Evolutionary conservation across 2,888 invertebrate species (phyloP), one percentile per base, ranked within the genome.

Genomic region (Endomychus coccineus): DNA sequence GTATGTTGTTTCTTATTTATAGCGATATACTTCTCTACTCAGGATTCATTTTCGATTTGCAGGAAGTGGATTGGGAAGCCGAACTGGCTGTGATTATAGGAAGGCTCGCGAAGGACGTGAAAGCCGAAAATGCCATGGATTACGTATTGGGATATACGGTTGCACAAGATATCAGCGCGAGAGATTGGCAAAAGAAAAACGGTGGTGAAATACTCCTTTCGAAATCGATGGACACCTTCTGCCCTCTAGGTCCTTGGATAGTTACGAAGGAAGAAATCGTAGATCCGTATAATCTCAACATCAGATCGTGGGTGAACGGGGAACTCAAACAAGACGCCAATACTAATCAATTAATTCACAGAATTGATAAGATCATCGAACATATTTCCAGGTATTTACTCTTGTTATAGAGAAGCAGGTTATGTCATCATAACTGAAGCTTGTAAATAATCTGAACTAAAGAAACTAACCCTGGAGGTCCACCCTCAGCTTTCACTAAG

Each of bases 31-130:
- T 31, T 39, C 29, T 19, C 12, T 25, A 7, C 12, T 31, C 22
- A 27, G 23, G 23, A 28, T 33, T 14, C 11, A 7, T n/a, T n/a
- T n/a, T n/a, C n/a, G n/a, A n/a, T 42, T 59, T 62, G 3, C 64
- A 86, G 84, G 77, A 78, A 67, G 73, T 87, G 0, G 87, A 88
- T 58, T 88, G 83, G 78, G 90, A 91, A 61, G 86, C 86, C 0
- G 90, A 90, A 56, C 56, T 91, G 30, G 83, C 79, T 0, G 78
- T 87, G 14, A 77, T 91, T 1, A 84, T 91, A 38, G 86, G 89
- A 3, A 82, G 79, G 58, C 70, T 68, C 42, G 83, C 83, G 1
- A 78, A 77, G 49, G 66, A 74, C 42, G 75, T 90, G 5, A 64
- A 73, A 30, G 72, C 72, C 2, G 68, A 70, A 1, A 67, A 81